Conservation (phyloP, 2,113 vertebrate species). For the Solea solea region DNA sequence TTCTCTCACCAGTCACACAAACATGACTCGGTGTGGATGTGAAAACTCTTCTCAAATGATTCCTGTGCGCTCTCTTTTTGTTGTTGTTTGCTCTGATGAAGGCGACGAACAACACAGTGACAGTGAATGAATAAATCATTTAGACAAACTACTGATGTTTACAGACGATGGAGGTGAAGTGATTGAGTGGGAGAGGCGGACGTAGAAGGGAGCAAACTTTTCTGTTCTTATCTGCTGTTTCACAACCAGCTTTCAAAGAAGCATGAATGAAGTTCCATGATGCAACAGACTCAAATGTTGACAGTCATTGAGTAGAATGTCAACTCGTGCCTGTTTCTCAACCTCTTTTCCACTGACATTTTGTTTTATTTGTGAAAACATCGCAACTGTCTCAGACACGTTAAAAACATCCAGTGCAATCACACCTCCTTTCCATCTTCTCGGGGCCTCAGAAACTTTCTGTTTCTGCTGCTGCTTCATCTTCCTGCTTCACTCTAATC, state of each 20-base stretch:
- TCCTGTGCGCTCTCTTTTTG: neutral
- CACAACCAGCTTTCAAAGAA: slow-evolving; percentile 56
- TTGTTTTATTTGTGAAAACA: slow-evolving; percentile 45
- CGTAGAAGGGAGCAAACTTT: slow-evolving; percentile 14
- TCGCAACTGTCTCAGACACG: neutral
- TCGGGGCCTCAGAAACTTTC: neutral
- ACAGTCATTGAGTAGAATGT: slow-evolving; percentile 63
- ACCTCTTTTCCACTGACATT: slow-evolving; percentile 79
- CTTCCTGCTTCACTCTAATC: neutral
- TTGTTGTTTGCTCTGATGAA: neutral
- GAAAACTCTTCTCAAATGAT: no score
- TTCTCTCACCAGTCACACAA: neutral
- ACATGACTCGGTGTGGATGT: neutral
- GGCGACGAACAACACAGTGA: slow-evolving; percentile 17
- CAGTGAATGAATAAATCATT: slow-evolving; percentile 18
- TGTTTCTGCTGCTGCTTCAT: slow-evolving; percentile 4
- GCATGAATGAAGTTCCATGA: slow-evolving; percentile 56
- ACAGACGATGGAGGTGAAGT: slow-evolving; percentile 5
- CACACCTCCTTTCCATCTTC: neutral
- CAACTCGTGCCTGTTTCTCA: slow-evolving; percentile 52
- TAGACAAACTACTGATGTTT: slow-evolving; percentile 1
- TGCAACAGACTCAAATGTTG: slow-evolving; percentile 23
- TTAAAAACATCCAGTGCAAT: neutral
- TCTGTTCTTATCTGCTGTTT: slow-evolving; percentile 46
- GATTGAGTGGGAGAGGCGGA: slow-evolving; percentile 47